Evolutionary conservation across 92 coral and sea anemone genomes (phyloP).

Genomic region (Paragorgia papillata): DNA sequence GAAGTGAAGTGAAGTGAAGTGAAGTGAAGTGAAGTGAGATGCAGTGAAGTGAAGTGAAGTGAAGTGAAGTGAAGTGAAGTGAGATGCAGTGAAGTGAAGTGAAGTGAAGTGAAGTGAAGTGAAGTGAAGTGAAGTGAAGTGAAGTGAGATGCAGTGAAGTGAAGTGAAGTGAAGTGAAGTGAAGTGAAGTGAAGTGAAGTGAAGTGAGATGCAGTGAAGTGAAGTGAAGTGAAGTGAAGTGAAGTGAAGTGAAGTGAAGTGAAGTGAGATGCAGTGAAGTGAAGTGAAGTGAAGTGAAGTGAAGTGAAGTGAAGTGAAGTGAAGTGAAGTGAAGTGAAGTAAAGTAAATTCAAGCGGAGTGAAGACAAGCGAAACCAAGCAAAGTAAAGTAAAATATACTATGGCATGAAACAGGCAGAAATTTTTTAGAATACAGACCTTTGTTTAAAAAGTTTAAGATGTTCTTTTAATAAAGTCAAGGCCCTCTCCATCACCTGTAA

Average conservation of each 20-base stretch:
- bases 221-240: constrained; percentile 5
- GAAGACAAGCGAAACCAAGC: too few relatives aligned
- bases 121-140: neutral
- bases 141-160: constrained; percentile 10
- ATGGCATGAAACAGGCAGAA: neutral
- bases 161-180: constrained; percentile 4
- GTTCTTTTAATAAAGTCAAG: constrained; percentile 80
- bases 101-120: constrained; percentile 2
- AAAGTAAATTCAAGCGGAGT: too few relatives aligned
- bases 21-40: neutral
- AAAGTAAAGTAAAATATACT: neutral
- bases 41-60: constrained; percentile 1
- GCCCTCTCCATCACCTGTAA: constrained; percentile 95
- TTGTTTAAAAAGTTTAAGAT: constrained; percentile 82
- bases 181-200: constrained; percentile 11
- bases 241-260: constrained; percentile 12
- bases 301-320: constrained; percentile 19
- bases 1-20: constrained; percentile 5
- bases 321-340: neutral
- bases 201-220: neutral
- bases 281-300: constrained; percentile 7
- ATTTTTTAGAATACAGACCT: constrained; percentile 56
- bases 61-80: constrained; percentile 2
- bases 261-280: constrained; percentile 1
- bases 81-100: neutral